Conservation (phyloP, 2,888 invertebrate genomes). For the Neoscelio sp. region DNA sequence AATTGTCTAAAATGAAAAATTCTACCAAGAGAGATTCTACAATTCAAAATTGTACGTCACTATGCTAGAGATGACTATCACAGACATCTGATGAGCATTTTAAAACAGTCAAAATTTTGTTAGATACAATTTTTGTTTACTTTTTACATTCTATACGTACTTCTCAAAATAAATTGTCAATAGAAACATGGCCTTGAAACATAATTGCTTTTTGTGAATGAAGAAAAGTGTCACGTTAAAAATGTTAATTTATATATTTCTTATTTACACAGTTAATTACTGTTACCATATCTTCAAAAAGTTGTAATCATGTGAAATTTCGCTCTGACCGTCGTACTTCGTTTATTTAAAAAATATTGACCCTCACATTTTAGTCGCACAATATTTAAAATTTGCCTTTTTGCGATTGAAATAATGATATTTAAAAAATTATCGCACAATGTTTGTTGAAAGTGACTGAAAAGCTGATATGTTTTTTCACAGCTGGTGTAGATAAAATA, state of each 20-base stretch:
- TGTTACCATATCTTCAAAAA: conserved; percentile 33
- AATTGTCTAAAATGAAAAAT: conserved; percentile 34
- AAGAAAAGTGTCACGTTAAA: conserved; percentile 34
- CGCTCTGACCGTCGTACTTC: conserved; percentile 27
- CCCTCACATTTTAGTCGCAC: conserved; percentile 12
- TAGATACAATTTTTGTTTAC: conserved; percentile 50
- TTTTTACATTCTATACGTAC: conserved; percentile 47
- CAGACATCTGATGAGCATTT: conserved; percentile 67
- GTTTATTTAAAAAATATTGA: conserved; percentile 32
- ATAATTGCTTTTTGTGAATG: conserved; percentile 28
- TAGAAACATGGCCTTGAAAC: conserved; percentile 28
- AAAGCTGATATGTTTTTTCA: conserved; percentile 28
- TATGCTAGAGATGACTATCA: conserved; percentile 68
- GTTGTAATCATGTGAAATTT: conserved; percentile 27
- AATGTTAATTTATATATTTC: conserved; percentile 39
- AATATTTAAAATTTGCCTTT: conserved; percentile 34
- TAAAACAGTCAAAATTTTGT: conserved; percentile 52
- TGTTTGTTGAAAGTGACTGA: conserved; percentile 4
- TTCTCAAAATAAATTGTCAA: conserved; percentile 1
- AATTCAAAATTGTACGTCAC: conserved; percentile 61
- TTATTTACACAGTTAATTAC: conserved; percentile 39
- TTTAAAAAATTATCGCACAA: conserved; percentile 10
- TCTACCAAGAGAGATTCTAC: conserved; percentile 51
- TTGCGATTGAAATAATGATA: conserved; percentile 33
- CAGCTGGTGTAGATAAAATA: no score